These are phyloP conservation scores for Nothobranchius furzeri DNA, from an alignment of 2,113 vertebrate species.

Conservation along the genomic window DNA sequence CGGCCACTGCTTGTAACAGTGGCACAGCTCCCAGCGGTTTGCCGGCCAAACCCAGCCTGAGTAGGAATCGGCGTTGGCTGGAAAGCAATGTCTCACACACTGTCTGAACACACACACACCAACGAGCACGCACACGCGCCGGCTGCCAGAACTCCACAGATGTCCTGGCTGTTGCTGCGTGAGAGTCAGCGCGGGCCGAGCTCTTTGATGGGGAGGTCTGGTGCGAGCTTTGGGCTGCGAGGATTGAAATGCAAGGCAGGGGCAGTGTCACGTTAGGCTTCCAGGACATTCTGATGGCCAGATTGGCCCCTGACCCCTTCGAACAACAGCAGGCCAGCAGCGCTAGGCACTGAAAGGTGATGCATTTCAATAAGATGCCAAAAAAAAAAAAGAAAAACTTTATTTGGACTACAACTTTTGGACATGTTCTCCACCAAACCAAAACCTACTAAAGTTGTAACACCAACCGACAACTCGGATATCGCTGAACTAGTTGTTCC, in stretches of 20 bases:
- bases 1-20: slow-evolving; percentile 49
- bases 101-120: slow-evolving; percentile 25
- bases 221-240: slow-evolving; percentile 52
- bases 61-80: slow-evolving; percentile 53
- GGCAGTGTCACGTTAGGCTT: slow-evolving; percentile 53
- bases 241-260: slow-evolving; percentile 62
- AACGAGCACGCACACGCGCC: slow-evolving; percentile 2
- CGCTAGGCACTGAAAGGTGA: slow-evolving; percentile 8
- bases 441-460: slow-evolving; percentile 13
- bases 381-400: not conserved
- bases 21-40: slow-evolving; percentile 46
- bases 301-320: slow-evolving; percentile 48
- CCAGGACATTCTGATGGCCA: slow-evolving; percentile 48
- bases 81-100: slow-evolving; percentile 43
- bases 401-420: slow-evolving; percentile 24
- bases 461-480: slow-evolving; percentile 21
- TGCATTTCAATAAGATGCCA: not conserved
- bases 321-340: slow-evolving; percentile 38
- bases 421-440: slow-evolving; percentile 5
- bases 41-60: slow-evolving; percentile 55
- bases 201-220: slow-evolving; percentile 65
- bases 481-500: slow-evolving; percentile 48
- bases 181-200: slow-evolving; percentile 59
- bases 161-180: slow-evolving; percentile 69
- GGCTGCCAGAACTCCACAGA: slow-evolving; percentile 73